Evolutionary conservation across 2,797 vertebrate species (phyloP), one percentile per base, ranked within the genome.

Genomic region (Mico argentatus): DNA sequence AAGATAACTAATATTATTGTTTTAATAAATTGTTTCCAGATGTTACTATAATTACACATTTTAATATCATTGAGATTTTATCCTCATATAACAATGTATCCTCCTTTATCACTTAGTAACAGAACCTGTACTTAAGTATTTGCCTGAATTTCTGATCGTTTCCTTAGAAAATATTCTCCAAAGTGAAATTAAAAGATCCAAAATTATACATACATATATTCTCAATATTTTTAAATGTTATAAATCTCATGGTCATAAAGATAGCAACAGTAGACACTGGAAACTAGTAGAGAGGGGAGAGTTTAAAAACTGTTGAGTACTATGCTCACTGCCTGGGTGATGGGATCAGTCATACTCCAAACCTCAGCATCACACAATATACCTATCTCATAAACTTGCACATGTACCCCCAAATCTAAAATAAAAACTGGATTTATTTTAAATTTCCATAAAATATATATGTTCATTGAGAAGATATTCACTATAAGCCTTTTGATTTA

Each of bases 21-120:
- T 95, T 94, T 79, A 94, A 96, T 70, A 96, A 80, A 84, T 72
- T 91, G 17, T 87, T 82, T 77, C 46, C n/a, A 95, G 4, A 88
- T 88, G 83, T 96, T 96, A 41, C n/a, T 48, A 52, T 30, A 87
- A 86, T 33, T 67, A 93, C n/a, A 76, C 76, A 90, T 48, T 94
- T 93, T 90, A 94, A 95, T 27, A 76, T 83, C 15, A 86, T 44
- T 48, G 13, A 96, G 33, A 61, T 64, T 20, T 90, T 85, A 92
- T 27, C 88, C 20, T 82, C 7, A 82, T 72, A 57, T 76, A 75
- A 90, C 7, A 89, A 80, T 8, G 14, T 83, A 89, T 27, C 10
- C 22, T 55, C 64, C 7, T 72, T 88, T 81, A 93, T 72, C 57
- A 79, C 6, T 88, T 85, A 52, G 19, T 82, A 90, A 50, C 50